A percentile compares a stretch with the other conserved stretches of the same genome.
phyloP scores from a whole-genome alignment of 2,888 invertebrate genomes.

The Temnothorax rugatulus region DNA sequence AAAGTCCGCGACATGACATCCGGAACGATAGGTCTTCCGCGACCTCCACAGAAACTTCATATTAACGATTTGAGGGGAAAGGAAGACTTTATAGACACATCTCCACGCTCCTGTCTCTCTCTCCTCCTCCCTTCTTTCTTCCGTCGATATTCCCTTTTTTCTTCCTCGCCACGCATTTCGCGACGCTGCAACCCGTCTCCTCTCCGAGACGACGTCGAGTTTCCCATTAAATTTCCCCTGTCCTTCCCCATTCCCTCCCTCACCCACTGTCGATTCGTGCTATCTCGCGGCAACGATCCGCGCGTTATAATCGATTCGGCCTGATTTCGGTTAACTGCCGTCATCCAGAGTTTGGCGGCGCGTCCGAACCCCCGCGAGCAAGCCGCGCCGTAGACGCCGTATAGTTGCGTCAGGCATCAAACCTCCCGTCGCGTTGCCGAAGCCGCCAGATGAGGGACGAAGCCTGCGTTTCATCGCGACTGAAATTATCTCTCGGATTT shows the following conservation, averaged over 20 bases:
- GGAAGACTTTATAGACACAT: conserved; percentile 49
- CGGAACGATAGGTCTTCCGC: conserved; percentile 67
- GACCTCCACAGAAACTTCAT: conserved; percentile 73
- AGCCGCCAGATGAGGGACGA: conserved; percentile 59
- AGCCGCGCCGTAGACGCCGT: conserved; percentile 68
- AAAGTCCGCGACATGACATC: conserved; percentile 83
- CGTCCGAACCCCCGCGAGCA: conserved; percentile 66
- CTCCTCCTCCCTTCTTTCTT: conserved; percentile 34
- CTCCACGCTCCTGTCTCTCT: conserved; percentile 31
- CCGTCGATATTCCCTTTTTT: not conserved
- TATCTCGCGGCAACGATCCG: conserved; percentile 79
- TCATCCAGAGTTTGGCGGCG: conserved; percentile 81
- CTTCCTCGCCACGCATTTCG: conserved; percentile 37
- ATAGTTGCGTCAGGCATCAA: conserved; percentile 74
- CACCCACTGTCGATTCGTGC: conserved; percentile 78
- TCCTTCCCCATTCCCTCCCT: conserved; percentile 22
- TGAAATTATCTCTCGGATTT: conserved; percentile 46
- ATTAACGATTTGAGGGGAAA: conserved; percentile 72
- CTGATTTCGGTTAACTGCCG: conserved; percentile 83
- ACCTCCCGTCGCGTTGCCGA: conserved; percentile 57
- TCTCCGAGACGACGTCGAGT: conserved; percentile 66
- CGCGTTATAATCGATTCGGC: conserved; percentile 83
- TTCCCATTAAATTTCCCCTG: conserved; percentile 78
- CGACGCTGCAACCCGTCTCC: conserved; percentile 43
- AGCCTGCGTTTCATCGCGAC: conserved; percentile 30